Evolutionary conservation across 2,113 vertebrate species (phyloP), one percentile per base, ranked within the genome.

Genomic region (Megaceryle torquata): DNA sequence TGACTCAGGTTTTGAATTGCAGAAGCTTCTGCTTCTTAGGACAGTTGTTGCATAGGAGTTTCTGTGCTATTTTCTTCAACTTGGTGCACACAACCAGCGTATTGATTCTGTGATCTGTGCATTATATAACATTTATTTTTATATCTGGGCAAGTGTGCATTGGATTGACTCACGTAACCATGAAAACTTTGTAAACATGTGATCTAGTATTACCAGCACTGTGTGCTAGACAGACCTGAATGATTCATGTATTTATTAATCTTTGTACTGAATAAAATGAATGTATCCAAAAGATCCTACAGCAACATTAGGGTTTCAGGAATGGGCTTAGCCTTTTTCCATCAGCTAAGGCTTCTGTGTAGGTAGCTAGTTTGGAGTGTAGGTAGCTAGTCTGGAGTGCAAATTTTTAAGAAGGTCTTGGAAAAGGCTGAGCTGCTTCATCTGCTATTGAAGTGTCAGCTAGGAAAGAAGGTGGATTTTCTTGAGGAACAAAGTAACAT

Each of bases 71-170:
- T 92, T 94, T 82, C 81, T 85, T 88, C 57, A 89, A 5, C 69
- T 69, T 87, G 43, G 37, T 56, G 53, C 21, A n/a, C 29, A 26
- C 18, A 43, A 48, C 15, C 41, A 79, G 43, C 6, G 3, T 80
- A 89, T 74, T 84, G 84, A 94, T 91, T 87, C 33, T 76, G 48
- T 80, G 78, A 69, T 72, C 63, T 72, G 16, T 54, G 25, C 57
- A 63, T 95, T 94, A 87, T 77, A 54, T 85, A 85, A 85, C 67
- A 57, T 51, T 78, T 91, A 69, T 94, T 95, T 95, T 94, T 91
- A 17, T 89, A 79, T 82, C 44, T 63, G 37, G 78, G 39, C n/a
- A 82, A 92, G n/a, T 37, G 53, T 77, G 31, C 37, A 35, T 28
- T 74, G 70, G 50, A 93, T 85, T 95, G 75, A 94, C 25, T 82